phyloP scores from a whole-genome alignment of 2,888 invertebrate genomes.

The Drosophila nr. perissopoda region DNA sequence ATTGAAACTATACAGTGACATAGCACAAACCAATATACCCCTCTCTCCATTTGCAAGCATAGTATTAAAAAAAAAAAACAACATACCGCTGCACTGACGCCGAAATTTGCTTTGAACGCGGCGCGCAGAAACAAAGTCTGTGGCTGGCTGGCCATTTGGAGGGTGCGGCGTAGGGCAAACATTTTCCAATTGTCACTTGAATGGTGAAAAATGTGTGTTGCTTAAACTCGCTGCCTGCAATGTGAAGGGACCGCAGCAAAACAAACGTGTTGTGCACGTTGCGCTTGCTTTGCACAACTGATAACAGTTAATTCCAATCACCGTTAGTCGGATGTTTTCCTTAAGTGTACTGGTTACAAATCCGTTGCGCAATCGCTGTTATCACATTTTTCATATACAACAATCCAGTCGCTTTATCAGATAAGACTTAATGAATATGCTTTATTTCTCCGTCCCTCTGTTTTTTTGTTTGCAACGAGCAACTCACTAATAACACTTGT shows the following conservation, averaged over 20 bases:
- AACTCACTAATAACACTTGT: conserved; percentile 14
- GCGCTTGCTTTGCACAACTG: conserved; percentile 46
- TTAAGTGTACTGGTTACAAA: conserved; percentile 41
- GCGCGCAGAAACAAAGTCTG: conserved; percentile 35
- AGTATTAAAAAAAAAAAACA: conserved; percentile 2
- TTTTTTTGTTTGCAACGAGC: conserved; percentile 3
- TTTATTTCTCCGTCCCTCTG: background rate
- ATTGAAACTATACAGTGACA: background rate
- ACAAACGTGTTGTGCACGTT: conserved; percentile 24
- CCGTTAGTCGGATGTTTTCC: conserved; percentile 40
- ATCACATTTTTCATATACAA: conserved; percentile 47
- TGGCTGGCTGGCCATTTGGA: conserved; percentile 37
- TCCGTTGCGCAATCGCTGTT: conserved; percentile 70
- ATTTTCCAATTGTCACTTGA: conserved; percentile 39
- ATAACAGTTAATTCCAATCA: conserved; percentile 53
- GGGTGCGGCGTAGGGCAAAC: conserved; percentile 64
- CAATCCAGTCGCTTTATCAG: conserved; percentile 24
- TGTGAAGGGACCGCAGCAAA: background rate
- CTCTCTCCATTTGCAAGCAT: conserved; percentile 3
- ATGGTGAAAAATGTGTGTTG: conserved; percentile 38
- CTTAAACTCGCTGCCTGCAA: background rate
- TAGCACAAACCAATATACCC: background rate
- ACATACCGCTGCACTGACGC: conserved; percentile 64
- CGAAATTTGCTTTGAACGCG: conserved; percentile 63
- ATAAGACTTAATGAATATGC: conserved; percentile 47